Base-by-base conservation (phyloP, 2,888 invertebrate genomes). In the Leptinotarsa rubiginosa region DNA sequence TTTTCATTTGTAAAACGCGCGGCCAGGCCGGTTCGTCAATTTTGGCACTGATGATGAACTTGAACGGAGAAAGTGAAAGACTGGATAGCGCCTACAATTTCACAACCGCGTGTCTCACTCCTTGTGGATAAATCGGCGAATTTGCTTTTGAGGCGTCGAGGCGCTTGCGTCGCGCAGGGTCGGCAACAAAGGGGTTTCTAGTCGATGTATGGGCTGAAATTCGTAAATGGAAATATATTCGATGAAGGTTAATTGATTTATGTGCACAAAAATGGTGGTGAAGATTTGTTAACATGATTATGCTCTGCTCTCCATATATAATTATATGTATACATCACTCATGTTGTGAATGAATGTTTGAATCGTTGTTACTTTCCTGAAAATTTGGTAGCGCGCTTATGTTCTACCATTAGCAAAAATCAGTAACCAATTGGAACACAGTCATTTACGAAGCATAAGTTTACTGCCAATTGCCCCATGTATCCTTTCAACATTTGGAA, bases 11-110 rank as follows among this genome's bases (percentile, higher is more conserved):
- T 16, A 41, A 62, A 62, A 31, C 5, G 62, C 62, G 41, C 25
- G 15, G 41, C 62, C 62, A 16, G 16, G 62, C 3, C 62, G 25
- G n/a, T 25, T 41, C 41, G 22, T 56, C 25, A 15, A 22, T 59
- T 59, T 59, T 25, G 59, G 59, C 59, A 59, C 59, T 41, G 41
- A 41, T 62, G 62, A 62, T 41, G 62, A 62, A 62, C 41, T 41
- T 62, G 62, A 31, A 41, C 62, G 41, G 41, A 62, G 62, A 62
- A 62, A 62, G 62, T 62, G 62, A 62, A 56, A 62, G 62, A 62
- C 62, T 62, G 62, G 31, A 62, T n/a, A 62, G 62, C 5, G 62
- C 25, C 25, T 62, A n/a, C 62, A 5, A 31, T 59, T 59, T 59
- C 59, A 25, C 52, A 52, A 25, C 20, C 31, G 41, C 62, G 62